Conservation (phyloP, 2,113 vertebrate genomes). For the cattle (Bos taurus) region ARS-UCD2.0 NC_037348.1:4666001-4666500, state of each 20-base stretch:
- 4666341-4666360: neutral
- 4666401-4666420: neutral
- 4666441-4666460: neutral
- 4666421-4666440: neutral
- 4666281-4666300: neutral
- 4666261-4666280: neutral
- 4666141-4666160: neutral
- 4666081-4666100: neutral
- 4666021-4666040: neutral
- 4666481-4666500: neutral
- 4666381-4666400: neutral
- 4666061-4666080: neutral
- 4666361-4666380: neutral
- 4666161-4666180: neutral
- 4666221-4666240: neutral
- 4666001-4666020: neutral
- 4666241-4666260: neutral
- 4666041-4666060: neutral
- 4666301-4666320: neutral
- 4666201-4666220: neutral
- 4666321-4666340: neutral
- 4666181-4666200: neutral
- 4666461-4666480: neutral
- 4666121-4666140: neutral
- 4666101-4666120: neutral